These are phyloP conservation scores for Mayetiola destructor DNA, from an alignment of 2,888 invertebrate genomes.

Conservation along the genomic window DNA sequence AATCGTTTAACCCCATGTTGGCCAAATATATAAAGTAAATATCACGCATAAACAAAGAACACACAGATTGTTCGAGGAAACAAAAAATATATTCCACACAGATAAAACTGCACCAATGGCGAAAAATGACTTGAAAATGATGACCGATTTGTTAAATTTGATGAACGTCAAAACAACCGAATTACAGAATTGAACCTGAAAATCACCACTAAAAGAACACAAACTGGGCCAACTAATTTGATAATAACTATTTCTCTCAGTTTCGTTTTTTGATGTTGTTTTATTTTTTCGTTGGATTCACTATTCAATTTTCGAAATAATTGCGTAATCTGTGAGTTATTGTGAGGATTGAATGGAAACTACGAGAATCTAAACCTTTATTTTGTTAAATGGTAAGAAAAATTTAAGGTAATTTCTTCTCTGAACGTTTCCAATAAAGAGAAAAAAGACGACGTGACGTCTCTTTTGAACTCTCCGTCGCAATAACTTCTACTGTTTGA, in stretches of 20 bases:
- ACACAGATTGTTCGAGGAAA: neutral
- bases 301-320: neutral
- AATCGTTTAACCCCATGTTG: conserved; percentile 7
- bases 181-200: neutral
- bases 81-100: neutral
- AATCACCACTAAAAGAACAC: conserved; percentile 7
- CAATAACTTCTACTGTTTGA: conserved; percentile 7
- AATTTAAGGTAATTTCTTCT: neutral
- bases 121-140: too few species aligned
- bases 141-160: too few species aligned
- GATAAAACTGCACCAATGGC: too few species aligned
- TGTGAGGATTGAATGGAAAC: neutral
- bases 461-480: neutral
- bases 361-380: neutral
- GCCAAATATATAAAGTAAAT: conserved; percentile 1
- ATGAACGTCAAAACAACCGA: neutral
- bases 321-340: neutral
- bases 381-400: neutral
- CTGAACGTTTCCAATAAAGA: neutral
- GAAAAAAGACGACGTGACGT: conserved; percentile 10
- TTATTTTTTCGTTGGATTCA: neutral
- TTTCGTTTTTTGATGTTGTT: neutral
- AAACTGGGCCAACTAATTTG: conserved; percentile 12
- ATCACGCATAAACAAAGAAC: neutral
- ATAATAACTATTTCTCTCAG: neutral